Evolutionary conservation across 1,140 invertebrate species (phyloP).

Genomic region (Phenacoccus solenopsis): DNA sequence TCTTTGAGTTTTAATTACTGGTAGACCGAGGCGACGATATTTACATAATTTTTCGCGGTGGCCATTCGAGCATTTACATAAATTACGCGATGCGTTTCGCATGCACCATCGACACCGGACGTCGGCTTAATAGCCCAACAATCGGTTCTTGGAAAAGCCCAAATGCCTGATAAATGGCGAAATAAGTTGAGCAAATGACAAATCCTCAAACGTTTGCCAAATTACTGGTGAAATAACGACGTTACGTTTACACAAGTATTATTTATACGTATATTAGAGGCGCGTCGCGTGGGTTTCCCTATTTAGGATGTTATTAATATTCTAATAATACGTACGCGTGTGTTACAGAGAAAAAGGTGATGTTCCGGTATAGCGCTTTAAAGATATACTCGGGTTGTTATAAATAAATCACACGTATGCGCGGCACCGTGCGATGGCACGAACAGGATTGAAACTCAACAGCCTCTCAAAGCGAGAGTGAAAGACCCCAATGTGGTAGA

Average conservation of each 20-base stretch:
- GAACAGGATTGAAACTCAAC: not conserved
- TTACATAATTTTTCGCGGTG: no score
- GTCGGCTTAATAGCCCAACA: no score
- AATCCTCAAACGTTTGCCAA: slow-evolving; percentile 12
- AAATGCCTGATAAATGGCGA: slow-evolving; percentile 6
- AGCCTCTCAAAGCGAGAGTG: not conserved
- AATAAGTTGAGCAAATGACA: slow-evolving; percentile 13
- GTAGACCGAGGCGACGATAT: no score
- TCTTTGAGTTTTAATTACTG: no score
- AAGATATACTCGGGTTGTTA: not conserved
- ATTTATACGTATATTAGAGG: slow-evolving; percentile 9
- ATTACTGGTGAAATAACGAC: slow-evolving; percentile 10
- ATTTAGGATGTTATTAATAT: slow-evolving; percentile 17
- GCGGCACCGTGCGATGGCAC: not conserved
- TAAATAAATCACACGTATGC: slow-evolving; percentile 8
- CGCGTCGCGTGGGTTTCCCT: slow-evolving; percentile 12
- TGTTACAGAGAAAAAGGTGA: slow-evolving; percentile 12
- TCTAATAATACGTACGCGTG: slow-evolving; percentile 14
- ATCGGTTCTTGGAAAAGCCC: no score
- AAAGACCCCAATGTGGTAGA: not conserved
- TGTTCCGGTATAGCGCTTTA: slow-evolving; percentile 14
- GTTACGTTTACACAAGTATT: slow-evolving; percentile 16
- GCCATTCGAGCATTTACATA: no score
- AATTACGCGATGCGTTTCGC: no score
- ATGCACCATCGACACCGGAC: no score